These are phyloP conservation scores for Drosophila macrothrix DNA, from an alignment of 2,888 invertebrate species.

Conservation along the genomic window DNA sequence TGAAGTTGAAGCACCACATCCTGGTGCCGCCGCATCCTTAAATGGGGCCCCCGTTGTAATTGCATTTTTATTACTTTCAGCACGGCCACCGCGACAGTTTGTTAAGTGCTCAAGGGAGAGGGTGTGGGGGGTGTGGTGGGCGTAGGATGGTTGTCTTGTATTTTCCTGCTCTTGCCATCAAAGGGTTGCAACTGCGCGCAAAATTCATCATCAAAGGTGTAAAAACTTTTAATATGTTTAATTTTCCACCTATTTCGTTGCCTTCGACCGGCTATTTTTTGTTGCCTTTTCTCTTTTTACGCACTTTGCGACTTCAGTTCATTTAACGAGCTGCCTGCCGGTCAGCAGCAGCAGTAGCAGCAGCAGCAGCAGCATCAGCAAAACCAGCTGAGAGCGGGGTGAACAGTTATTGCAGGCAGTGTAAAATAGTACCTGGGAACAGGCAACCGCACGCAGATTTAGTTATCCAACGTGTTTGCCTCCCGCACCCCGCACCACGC, in stretches of 20 bases:
- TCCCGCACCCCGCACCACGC: not conserved
- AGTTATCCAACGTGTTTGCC: constrained; percentile 48
- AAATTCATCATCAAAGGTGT: constrained; percentile 83
- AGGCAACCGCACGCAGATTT: constrained; percentile 57
- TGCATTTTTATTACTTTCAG: constrained; percentile 81
- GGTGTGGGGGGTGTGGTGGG: not conserved
- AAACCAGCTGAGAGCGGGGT: not conserved
- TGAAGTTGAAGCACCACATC: constrained; percentile 1
- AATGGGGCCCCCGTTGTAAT: constrained; percentile 63
- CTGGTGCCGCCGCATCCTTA: constrained; percentile 30
- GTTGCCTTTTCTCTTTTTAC: not conserved
- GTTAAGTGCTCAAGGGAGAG: constrained; percentile 54
- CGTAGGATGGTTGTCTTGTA: not conserved
- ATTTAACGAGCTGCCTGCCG: constrained; percentile 48
- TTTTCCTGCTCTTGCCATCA: constrained; percentile 8
- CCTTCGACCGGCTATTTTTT: not conserved
- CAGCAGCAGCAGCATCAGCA: not conserved
- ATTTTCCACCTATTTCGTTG: constrained; percentile 75
- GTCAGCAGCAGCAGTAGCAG: constrained; percentile 5
- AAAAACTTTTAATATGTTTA: constrained; percentile 83
- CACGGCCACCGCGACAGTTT: constrained; percentile 73
- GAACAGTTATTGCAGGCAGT: not conserved
- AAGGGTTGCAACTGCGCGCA: constrained; percentile 61
- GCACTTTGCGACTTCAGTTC: constrained; percentile 34
- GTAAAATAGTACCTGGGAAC: constrained; percentile 17